Conservation (phyloP, 2,888 invertebrate species). For the Vannuccia rotundouncinata region DNA sequence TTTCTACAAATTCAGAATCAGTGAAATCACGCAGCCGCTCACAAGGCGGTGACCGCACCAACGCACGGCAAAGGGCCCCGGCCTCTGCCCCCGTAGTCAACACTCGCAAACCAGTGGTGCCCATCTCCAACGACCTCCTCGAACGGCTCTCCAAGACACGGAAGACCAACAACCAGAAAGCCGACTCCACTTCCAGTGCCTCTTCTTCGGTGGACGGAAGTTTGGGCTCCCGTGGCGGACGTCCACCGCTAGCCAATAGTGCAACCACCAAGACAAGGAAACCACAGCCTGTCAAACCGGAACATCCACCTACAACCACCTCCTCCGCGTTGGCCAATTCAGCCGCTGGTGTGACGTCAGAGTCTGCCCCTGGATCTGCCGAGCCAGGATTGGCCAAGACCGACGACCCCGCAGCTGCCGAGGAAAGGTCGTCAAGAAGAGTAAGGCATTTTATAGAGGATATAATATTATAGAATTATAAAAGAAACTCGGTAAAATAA, state of each 20-base stretch:
- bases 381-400: too few relatives aligned
- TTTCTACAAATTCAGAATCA: neutral
- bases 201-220: neutral
- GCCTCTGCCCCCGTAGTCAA: neutral
- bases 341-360: too few relatives aligned
- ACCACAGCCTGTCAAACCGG: neutral
- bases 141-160: neutral
- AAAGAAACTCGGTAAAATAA: too few relatives aligned
- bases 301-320: neutral
- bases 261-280: neutral
- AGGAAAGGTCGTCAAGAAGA: too few relatives aligned
- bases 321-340: too few relatives aligned
- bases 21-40: neutral
- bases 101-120: neutral
- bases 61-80: neutral
- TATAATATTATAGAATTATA: too few relatives aligned
- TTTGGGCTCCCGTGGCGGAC: neutral
- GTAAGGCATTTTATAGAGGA: too few relatives aligned
- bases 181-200: neutral
- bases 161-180: neutral
- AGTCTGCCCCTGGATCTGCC: too few relatives aligned
- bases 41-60: neutral
- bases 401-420: too few relatives aligned
- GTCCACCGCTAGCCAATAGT: neutral
- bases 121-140: constrained; percentile 10